Percentiles rank a stretch among this genome's conserved stretches.
phyloP scores from a whole-genome alignment of 2,113 vertebrate genomes.

The Mustela nigripes region DNA sequence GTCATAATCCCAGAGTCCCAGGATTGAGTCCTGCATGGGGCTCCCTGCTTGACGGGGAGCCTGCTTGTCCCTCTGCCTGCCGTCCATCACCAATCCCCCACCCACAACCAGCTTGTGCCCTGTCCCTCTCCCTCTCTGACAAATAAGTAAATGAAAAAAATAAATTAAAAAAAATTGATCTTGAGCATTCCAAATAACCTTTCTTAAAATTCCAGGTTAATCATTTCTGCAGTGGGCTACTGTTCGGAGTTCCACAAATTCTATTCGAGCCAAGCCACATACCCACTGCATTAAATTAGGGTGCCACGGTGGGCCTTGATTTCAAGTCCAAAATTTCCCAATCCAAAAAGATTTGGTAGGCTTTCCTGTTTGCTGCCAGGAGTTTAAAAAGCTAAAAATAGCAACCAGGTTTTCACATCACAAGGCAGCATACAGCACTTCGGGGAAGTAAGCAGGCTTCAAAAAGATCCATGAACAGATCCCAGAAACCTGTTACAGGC shows the following conservation, averaged over 20 bases:
- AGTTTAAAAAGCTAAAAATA: slow-evolving; percentile 71
- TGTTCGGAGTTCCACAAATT: slow-evolving; percentile 52
- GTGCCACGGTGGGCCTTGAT: slow-evolving; percentile 28
- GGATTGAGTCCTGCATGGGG: too few relatives aligned
- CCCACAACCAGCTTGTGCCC: too few relatives aligned
- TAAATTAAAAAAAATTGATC: slow-evolving; percentile 26
- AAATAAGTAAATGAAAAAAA: too few relatives aligned
- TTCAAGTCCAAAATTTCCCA: slow-evolving; percentile 53
- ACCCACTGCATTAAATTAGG: slow-evolving; percentile 38
- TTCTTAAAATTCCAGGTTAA: slow-evolving; percentile 47
- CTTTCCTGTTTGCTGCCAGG: slow-evolving; percentile 57
- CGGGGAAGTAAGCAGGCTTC: not conserved
- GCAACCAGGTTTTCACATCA: slow-evolving; percentile 43
- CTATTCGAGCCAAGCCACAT: not conserved
- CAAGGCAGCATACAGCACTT: not conserved
- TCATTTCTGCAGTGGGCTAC: not conserved
- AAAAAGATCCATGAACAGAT: not conserved
- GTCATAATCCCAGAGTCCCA: too few relatives aligned
- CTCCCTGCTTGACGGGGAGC: too few relatives aligned
- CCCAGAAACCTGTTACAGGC: not conserved
- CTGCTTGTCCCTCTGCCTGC: too few relatives aligned
- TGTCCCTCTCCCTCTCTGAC: too few relatives aligned
- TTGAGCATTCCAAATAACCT: slow-evolving; percentile 43
- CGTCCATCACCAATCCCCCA: too few relatives aligned
- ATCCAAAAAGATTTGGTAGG: slow-evolving; percentile 24